These are phyloP conservation scores for Takifugu bimaculatus DNA, from an alignment of 2,113 vertebrate genomes.

Conservation along the genomic window DNA sequence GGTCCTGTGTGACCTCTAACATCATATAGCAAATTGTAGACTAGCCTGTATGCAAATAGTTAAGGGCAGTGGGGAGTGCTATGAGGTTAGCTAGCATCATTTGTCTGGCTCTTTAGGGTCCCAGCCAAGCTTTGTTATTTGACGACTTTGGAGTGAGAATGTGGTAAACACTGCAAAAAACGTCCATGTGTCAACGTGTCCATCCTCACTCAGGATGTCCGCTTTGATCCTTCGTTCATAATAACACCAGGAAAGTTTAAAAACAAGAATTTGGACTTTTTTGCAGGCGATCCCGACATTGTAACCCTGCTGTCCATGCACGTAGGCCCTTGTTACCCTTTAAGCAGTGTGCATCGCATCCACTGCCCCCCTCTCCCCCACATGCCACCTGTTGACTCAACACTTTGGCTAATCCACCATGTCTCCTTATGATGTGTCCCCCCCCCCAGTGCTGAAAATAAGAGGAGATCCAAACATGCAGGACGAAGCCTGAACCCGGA, in stretches of 20 bases:
- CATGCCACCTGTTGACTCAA: slow-evolving; percentile 8
- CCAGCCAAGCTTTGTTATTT: too few species aligned
- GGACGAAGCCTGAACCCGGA: slow-evolving; percentile 96
- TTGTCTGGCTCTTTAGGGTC: too few species aligned
- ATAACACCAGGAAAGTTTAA: not conserved
- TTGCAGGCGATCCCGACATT: slow-evolving; percentile 51
- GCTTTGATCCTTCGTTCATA: too few species aligned
- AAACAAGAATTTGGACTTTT: slow-evolving; percentile 29
- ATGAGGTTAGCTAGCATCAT: too few species aligned
- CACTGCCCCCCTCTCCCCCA: slow-evolving; percentile 38
- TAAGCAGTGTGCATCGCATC: slow-evolving; percentile 49
- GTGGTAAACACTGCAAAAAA: not conserved
- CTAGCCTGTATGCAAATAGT: too few species aligned
- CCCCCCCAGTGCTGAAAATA: slow-evolving; percentile 89
- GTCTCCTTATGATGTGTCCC: slow-evolving; percentile 41
- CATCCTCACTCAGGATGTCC: too few species aligned
- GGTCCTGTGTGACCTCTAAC: too few species aligned
- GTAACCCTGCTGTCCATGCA: slow-evolving; percentile 42
- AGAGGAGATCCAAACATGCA: slow-evolving; percentile 89
- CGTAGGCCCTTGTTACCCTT: slow-evolving; percentile 41
- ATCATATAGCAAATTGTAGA: too few species aligned
- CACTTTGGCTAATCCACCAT: slow-evolving; percentile 16
- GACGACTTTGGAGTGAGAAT: too few species aligned
- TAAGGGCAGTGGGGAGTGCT: too few species aligned
- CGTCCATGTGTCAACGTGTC: not conserved